Evolutionary conservation across 2,888 invertebrate species (phyloP), one percentile per base, ranked within the genome.

Genomic region (Philonicus albiceps): DNA sequence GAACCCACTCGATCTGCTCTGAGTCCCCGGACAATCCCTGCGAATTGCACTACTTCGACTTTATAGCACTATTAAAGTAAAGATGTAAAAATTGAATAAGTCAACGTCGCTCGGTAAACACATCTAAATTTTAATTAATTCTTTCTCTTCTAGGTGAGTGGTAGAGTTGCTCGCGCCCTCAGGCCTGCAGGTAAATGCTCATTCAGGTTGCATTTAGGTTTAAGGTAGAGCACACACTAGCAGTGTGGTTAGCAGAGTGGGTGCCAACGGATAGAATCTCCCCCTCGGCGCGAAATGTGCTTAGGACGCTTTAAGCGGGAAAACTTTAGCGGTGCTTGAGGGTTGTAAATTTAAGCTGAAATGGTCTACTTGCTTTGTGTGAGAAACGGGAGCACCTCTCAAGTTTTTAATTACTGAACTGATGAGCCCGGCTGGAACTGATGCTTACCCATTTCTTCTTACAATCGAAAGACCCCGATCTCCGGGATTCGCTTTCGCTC

Each of bases 321-420:
- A 74, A 8, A 7, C 53, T 53, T n/a, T 6, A 53, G 16, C 16
- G 80, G 49, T 16, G 49, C 80, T 80, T n/a, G 19, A 80, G 53
- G 30, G 80, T 53, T 80, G 53, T 80, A 80, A 80, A 80, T 80
- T 80, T 80, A 27, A 80, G 31, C 49, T 80, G 30, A 53, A 80
- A 53, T 53, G 31, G 80, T 49, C 80, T 49, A 80, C 40, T 49
- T n/a, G 40, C 49, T 80, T 80, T 80, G 80, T 53, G 53, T n/a
- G 40, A 16, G 49, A 40, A 80, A 49, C 16, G 53, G 31, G 27
- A 40, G 53, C 40, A 40, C 49, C 80, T 49, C 80, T 80, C 30
- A 31, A 80, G 53, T 49, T 80, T 80, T 80, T 80, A 80, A 80
- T 80, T 80, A 80, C 80, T 80, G 49, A 80, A 53, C 80, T 53